Percentiles rank a stretch among this genome's conserved stretches.
Evolutionary conservation across 2,888 invertebrate species (phyloP).

Genomic region (Gymnosoma rotundatum): DNA sequence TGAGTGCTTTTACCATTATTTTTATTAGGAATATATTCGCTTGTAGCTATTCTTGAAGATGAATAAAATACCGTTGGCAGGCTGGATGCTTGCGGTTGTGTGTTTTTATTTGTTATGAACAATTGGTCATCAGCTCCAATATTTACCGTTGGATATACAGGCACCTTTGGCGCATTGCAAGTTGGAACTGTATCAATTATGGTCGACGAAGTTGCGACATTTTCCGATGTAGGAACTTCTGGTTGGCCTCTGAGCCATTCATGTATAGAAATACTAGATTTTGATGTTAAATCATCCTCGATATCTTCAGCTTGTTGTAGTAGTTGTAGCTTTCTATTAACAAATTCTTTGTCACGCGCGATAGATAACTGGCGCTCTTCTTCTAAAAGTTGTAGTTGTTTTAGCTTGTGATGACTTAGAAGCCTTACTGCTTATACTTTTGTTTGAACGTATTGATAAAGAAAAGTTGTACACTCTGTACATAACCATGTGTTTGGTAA

Average conservation of each 20-base stretch:
- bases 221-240: constrained; percentile 2
- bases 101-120: background rate
- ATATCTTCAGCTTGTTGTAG: constrained; percentile 8
- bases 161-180: background rate
- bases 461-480: constrained; percentile 1
- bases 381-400: constrained; percentile 6
- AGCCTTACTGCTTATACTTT: background rate
- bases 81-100: constrained; percentile 5
- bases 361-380: constrained; percentile 11
- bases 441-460: background rate
- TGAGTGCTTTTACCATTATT: background rate
- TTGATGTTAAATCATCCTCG: constrained; percentile 1
- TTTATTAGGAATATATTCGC: background rate
- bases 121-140: background rate
- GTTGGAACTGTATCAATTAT: background rate
- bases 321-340: constrained; percentile 3
- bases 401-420: constrained; percentile 6
- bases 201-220: background rate
- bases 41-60: too few species aligned
- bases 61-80: background rate
- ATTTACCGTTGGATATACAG: background rate
- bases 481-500: constrained; percentile 14
- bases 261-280: constrained; percentile 1
- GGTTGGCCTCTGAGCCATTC: background rate
- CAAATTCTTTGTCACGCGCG: constrained; percentile 14